Percentiles rank a stretch among this genome's conserved stretches.
These are phyloP conservation scores for Gobionotothen gibberifrons DNA, from an alignment of 2,797 vertebrate genomes.

Conservation along the genomic window DNA sequence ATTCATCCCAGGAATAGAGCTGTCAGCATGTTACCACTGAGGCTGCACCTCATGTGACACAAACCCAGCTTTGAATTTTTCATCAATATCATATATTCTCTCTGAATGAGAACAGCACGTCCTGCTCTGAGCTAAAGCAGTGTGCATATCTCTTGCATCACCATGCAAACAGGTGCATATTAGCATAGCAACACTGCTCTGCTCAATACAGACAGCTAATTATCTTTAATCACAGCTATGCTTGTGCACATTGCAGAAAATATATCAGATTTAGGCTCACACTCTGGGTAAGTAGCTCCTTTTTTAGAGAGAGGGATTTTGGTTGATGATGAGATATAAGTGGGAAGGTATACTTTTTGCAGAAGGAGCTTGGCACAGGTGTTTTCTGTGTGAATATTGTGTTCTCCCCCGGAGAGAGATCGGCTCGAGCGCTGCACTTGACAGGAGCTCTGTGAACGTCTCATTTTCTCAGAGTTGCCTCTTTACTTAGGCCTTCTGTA, in stretches of 20 bases:
- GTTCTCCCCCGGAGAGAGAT: constrained; percentile 19
- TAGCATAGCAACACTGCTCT: constrained; percentile 51
- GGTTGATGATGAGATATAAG: constrained; percentile 21
- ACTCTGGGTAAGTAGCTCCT: constrained; percentile 23
- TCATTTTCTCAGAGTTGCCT: constrained; percentile 43
- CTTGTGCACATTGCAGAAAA: constrained; percentile 36
- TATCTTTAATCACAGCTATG: constrained; percentile 58
- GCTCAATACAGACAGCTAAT: constrained; percentile 57
- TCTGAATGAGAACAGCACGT: constrained; percentile 18
- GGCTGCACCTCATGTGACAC: constrained; percentile 34
- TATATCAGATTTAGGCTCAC: constrained; percentile 42
- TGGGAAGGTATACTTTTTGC: constrained; percentile 24
- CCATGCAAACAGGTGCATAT: constrained; percentile 63
- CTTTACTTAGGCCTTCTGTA: constrained; percentile 33
- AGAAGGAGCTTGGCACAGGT: constrained; percentile 46
- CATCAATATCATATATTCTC: constrained; percentile 26
- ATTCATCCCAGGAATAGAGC: constrained; percentile 47
- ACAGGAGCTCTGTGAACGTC: constrained; percentile 22
- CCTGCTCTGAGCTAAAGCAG: constrained; percentile 11
- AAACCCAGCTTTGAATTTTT: constrained; percentile 42
- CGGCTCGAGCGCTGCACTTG: not conserved
- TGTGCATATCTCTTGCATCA: constrained; percentile 7
- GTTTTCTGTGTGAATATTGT: constrained; percentile 49
- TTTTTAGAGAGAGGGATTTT: constrained; percentile 31
- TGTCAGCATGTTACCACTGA: constrained; percentile 27